Evolutionary conservation across 2,888 invertebrate genomes (phyloP), one percentile per base, ranked within the genome.

Genomic region (Calephelis perditalis): DNA sequence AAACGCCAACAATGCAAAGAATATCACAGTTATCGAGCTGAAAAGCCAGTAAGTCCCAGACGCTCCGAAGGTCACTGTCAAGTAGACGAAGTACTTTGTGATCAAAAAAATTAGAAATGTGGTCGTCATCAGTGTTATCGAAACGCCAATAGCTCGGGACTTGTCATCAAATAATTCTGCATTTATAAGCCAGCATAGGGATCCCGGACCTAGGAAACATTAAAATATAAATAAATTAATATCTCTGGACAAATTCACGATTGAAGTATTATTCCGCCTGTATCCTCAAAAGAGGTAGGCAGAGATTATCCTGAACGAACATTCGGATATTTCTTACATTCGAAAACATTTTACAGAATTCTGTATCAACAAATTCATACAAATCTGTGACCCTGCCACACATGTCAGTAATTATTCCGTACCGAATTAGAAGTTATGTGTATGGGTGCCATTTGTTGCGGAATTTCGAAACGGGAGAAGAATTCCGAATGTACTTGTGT

Each of bases 141-240:
- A 71, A 0, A 78, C 65, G 3, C 84, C 84, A 0, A 76, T 59
- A 0, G 78, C 79, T 26, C 86, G 67, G 0, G 75, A 66, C 9
- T 73, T 71, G 0, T 78, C 81, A 47, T 82, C 78, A 61, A 84
- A 86, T 0, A 86, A 68, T 59, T 86, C 86, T 0, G 86, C 73
- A 9, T 74, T 64, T 0, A 82, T 64, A 26, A 75, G 67, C 82
- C 81, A 84, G 61, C 71, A 68, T 6, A 85, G 59, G 0, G 84
- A 80, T 1, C 84, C 84, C 5, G 80, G 68, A 58, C 86, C 86
- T 86, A 75, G 40, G 8, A 40, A 40, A 40, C 40, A 40, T 40
- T 7, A 40, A 40, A 7, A 40, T 5, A 40, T 40, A 49, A 63
- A 52, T 46, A 61, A 49, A 15, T 56, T 44, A 6, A 47, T 49